These are phyloP conservation scores for Peromyscus polionotus DNA, from an alignment of 2,113 vertebrate genomes.

Conservation along the genomic window DNA sequence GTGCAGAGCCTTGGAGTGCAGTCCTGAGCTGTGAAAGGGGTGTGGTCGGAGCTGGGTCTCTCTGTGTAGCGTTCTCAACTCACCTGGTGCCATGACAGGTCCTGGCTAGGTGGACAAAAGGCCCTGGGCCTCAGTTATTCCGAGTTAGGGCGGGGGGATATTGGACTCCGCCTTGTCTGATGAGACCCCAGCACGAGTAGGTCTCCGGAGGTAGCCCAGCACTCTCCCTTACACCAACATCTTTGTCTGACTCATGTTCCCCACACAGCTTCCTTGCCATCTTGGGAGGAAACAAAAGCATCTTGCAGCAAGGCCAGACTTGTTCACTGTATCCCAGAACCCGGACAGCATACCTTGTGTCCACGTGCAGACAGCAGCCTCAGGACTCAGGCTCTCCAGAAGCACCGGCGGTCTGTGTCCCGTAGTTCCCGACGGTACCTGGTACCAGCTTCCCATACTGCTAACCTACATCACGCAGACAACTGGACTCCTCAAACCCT, in stretches of 20 bases:
- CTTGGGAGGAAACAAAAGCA: background rate
- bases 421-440: background rate
- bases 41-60: no score
- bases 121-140: background rate
- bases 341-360: background rate
- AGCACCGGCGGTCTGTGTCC: background rate
- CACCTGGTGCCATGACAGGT: no score
- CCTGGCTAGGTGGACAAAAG: background rate
- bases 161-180: fast-evolving
- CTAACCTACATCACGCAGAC: no score
- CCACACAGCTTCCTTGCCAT: background rate
- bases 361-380: background rate
- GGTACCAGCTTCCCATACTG: no score
- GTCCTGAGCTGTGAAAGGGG: background rate
- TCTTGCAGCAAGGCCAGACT: background rate
- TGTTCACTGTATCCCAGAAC: fast-evolving
- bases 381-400: background rate
- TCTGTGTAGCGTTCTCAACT: background rate
- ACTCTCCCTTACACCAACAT: no score
- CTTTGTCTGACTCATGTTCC: fast-evolving
- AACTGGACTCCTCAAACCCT: background rate
- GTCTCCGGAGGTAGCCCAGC: background rate
- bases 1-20: background rate
- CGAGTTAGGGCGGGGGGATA: no score
- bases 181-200: fast-evolving